phyloP scores from a whole-genome alignment of 1,140 invertebrate species.

The Drosophila ogumai region DNA sequence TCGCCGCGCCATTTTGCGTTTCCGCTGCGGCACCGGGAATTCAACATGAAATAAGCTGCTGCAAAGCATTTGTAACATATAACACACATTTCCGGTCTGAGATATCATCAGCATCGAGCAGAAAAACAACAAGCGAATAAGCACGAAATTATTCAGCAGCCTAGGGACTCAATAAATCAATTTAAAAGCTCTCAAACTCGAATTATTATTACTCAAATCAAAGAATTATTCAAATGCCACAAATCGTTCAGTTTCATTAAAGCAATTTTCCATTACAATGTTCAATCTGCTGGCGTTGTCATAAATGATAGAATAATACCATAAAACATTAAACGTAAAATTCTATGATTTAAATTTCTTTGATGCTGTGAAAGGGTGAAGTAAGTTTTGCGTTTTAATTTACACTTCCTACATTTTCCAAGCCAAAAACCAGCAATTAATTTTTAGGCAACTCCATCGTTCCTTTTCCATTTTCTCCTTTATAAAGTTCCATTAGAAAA shows the following conservation, averaged over 20 bases:
- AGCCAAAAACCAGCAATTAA: conserved; percentile 1
- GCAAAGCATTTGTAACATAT: conserved; percentile 5
- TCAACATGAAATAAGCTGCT: conserved; percentile 51
- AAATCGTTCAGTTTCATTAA: conserved; percentile 19
- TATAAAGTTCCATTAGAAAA: background rate
- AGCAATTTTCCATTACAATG: background rate
- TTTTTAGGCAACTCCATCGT: background rate
- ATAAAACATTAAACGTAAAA: background rate
- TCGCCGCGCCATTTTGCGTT: conserved; percentile 57
- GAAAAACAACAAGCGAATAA: conserved; percentile 38
- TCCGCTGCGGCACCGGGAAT: conserved; percentile 67
- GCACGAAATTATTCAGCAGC: conserved; percentile 44
- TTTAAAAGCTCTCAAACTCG: conserved; percentile 14
- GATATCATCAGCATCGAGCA: conserved; percentile 5
- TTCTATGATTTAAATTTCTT: background rate
- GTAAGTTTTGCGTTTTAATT: too few relatives aligned
- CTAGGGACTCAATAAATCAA: conserved; percentile 5
- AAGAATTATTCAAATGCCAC: conserved; percentile 27
- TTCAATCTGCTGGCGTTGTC: background rate
- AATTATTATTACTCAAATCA: conserved; percentile 9
- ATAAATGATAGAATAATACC: conserved; percentile 10
- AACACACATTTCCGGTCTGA: conserved; percentile 26
- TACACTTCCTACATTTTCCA: background rate
- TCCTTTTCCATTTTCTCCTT: background rate
- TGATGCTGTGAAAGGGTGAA: background rate